Base-by-base conservation (phyloP, 2,113 vertebrate genomes). In the Rattus rattus region DNA sequence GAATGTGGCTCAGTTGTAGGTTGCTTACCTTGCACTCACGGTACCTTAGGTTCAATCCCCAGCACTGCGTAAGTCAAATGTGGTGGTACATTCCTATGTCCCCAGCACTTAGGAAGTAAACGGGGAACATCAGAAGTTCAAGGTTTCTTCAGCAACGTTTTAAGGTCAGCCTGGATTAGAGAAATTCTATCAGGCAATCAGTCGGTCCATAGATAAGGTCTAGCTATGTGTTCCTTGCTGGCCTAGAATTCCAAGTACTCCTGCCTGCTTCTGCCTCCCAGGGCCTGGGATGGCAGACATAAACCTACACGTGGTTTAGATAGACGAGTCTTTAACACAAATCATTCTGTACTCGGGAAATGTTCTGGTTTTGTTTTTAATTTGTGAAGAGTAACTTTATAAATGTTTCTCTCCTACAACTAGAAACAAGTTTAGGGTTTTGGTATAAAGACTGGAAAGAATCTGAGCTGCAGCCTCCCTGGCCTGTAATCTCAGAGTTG, bases 361-460 rank as follows among this genome's bases (percentile, higher is more conserved):
- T 54, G 11, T 54, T 54, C 11, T 54, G 7, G 52, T 39, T 59
- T 59, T 54, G 33, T 10, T 70, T 91, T 79, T 63, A 67, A 83
- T 91, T 93, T 80, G 12, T 77, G 70, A 94, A 96, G 84, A 69
- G n/a, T 65, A 88, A 90, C 77, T 93, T 91, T 69, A 43, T 73
- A 63, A 69, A 72, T 79, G 12, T 80, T 96, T 69, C 13, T 81
- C 33, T 88, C 67, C 26, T 73, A 20, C 7, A 33, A 79, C 30
- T 54, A 33, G 95, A 79, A 96, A 2, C 19, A 95, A 80, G 28
- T 69, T 80, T 67, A 80, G 79, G 52, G 7, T 33, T 88, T 94
- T 93, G 26, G 5, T 63, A 49, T 59, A 84, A 84, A 96, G 59
- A 30, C 16, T 63, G 17, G n/a, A 28, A 30, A 43, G 39, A 84